phyloP scores from a whole-genome alignment of 2,113 vertebrate species.

The Hypomesus transpacificus region DNA sequence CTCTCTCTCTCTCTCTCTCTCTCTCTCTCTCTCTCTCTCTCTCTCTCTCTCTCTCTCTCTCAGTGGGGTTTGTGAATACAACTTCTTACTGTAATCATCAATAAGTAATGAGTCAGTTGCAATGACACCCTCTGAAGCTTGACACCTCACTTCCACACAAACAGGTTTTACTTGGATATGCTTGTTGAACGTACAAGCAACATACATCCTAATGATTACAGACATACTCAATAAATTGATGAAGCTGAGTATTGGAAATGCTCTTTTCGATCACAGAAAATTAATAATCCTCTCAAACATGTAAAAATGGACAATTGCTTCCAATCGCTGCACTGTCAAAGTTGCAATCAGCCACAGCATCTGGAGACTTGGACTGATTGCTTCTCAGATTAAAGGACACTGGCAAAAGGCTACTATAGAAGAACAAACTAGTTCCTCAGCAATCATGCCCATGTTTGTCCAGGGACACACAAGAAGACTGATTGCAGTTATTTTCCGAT shows the following conservation, averaged over 20 bases:
- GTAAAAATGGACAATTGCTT: conserved; percentile 16
- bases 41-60: neutral
- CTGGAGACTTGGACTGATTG: conserved; percentile 46
- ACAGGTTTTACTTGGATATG: no score
- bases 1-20: no score
- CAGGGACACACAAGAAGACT: conserved; percentile 19
- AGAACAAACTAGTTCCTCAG: conserved; percentile 49
- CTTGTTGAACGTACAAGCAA: no score
- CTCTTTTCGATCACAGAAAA: conserved; percentile 10
- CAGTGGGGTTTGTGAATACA: neutral
- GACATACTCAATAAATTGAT: neutral
- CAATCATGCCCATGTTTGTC: conserved; percentile 58
- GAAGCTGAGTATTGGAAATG: neutral
- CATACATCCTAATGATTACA: no score
- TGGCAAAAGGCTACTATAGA: conserved; percentile 38
- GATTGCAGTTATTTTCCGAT: conserved; percentile 58
- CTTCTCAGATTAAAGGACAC: conserved; percentile 47
- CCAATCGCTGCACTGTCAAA: conserved; percentile 32
- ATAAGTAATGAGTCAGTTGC: conserved; percentile 29
- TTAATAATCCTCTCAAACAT: neutral
- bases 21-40: no score
- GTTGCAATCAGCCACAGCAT: conserved; percentile 51
- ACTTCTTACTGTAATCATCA: conserved; percentile 3
- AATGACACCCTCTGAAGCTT: conserved; percentile 7
- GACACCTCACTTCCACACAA: no score